A percentile compares a stretch with the other conserved stretches of the same genome.
Conservation (phyloP, 2,888 invertebrate species). For the Dysmachus trigonus region DNA sequence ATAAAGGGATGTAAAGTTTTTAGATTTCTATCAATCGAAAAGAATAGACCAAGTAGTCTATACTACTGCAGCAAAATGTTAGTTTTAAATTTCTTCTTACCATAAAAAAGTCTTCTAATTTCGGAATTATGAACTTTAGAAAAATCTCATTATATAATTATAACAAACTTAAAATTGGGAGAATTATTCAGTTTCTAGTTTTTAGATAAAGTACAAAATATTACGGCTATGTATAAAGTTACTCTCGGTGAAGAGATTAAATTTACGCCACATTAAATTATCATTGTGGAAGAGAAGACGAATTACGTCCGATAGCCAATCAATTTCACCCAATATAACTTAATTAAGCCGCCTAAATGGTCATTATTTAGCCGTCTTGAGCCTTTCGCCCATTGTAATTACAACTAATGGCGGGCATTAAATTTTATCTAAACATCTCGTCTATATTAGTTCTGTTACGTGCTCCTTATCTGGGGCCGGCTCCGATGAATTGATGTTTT, state of each 20-base stretch:
- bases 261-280: background rate
- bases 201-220: background rate
- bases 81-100: too few relatives aligned
- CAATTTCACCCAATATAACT: conserved; percentile 4
- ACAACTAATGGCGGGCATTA: conserved; percentile 31
- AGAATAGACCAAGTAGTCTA: too few relatives aligned
- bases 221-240: background rate
- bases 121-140: background rate
- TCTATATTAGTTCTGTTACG: conserved; percentile 20
- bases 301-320: background rate
- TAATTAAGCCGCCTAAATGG: conserved; percentile 27
- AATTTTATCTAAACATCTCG: conserved; percentile 34
- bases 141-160: background rate
- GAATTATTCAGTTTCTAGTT: background rate
- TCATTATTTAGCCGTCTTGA: conserved; percentile 25
- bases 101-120: background rate
- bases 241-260: background rate
- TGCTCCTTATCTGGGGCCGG: conserved; percentile 7
- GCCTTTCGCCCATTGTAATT: conserved; percentile 18
- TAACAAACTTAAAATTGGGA: background rate
- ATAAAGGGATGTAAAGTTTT: too few relatives aligned
- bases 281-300: background rate
- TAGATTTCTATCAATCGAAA: too few relatives aligned
- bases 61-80: too few relatives aligned
- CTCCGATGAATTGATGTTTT: conserved; percentile 11